Evolutionary conservation across 2,888 invertebrate species (phyloP), one percentile per base, ranked within the genome.

Genomic region (Nymphalis polychloros): DNA sequence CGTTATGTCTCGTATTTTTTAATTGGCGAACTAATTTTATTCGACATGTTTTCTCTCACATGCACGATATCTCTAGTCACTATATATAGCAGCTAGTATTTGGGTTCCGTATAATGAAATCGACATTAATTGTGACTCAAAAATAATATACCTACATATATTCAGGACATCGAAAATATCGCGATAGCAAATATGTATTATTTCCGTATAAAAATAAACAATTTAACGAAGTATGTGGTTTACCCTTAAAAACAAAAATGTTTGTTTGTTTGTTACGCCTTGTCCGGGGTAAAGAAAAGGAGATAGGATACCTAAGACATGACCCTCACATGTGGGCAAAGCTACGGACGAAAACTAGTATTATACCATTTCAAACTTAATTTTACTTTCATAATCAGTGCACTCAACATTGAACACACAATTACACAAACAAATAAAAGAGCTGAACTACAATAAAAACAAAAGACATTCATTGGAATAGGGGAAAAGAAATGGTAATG

Each of bases 61-160:
- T 66, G 78, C 73, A 72, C 72, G 76, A 77, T 78, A 78, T 71
- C 74, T 79, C 76, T 80, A 76, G 70, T 79, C 78, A 78, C 78
- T 41, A 49, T 41, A 27, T 67, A 27, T 27, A 19, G 10, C 31
- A 55, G 27, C 47, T 19, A 4, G 20, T 57, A 57, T 57, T 57
- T 57, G 10, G 55, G 55, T 57, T 57, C 35, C 8, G 31, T 57
- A 19, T 35, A 57, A n/a, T 35, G 13, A 55, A 17, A 55, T 31
- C 23, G 10, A 31, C n/a, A n/a, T 10, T n/a, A 55, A 13, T 17
- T 35, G 17, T 23, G 5, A 3, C 27, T 17, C 5, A 53, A 53
- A 27, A 27, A 16, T 17, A 27, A 16, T 17, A 16, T 27, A 48
- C 10, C 48, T n/a, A 23, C 23, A 23, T 31, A 31, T 31, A 8